Conservation (phyloP, 2,888 invertebrate genomes). For the Leptinotarsa peninsularis region DNA sequence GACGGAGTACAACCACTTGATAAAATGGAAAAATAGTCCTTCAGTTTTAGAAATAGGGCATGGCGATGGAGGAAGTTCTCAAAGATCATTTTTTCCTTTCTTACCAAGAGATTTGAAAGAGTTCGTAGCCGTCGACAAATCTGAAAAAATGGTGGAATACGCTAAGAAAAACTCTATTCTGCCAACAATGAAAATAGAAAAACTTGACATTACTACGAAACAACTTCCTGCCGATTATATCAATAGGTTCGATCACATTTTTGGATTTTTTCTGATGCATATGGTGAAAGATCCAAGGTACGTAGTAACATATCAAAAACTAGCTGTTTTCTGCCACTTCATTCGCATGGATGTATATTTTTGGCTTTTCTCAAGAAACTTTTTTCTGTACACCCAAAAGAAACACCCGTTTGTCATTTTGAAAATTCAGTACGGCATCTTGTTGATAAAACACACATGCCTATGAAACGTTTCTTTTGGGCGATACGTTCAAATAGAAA, state of each 20-base stretch:
- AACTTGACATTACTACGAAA: constrained; percentile 3
- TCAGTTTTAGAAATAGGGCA: constrained; percentile 13
- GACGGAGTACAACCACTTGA: constrained; percentile 12
- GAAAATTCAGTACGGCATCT: too few relatives aligned
- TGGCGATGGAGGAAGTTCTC: constrained; percentile 14
- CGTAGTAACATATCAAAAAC: not conserved
- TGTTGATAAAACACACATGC: too few relatives aligned
- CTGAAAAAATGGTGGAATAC: not conserved
- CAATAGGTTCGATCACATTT: constrained; percentile 16
- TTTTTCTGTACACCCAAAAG: too few relatives aligned
- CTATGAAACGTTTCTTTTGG: too few relatives aligned
- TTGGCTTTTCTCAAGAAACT: too few relatives aligned
- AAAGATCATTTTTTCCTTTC: not conserved
- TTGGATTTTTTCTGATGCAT: constrained; percentile 5
- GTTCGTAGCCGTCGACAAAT: not conserved
- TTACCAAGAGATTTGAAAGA: constrained; percentile 14
- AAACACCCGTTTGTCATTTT: too few relatives aligned
- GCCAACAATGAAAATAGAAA: constrained; percentile 42
- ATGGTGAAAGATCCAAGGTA: constrained; percentile 10
- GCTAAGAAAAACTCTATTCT: not conserved
- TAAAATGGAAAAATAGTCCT: constrained; percentile 20
- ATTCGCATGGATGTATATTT: too few relatives aligned
- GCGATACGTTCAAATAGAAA: too few relatives aligned
- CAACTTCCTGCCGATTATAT: not conserved
- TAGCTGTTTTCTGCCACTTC: too few relatives aligned